Base-by-base conservation (phyloP, 2,888 invertebrate genomes). In the Melanostoma scalare region DNA sequence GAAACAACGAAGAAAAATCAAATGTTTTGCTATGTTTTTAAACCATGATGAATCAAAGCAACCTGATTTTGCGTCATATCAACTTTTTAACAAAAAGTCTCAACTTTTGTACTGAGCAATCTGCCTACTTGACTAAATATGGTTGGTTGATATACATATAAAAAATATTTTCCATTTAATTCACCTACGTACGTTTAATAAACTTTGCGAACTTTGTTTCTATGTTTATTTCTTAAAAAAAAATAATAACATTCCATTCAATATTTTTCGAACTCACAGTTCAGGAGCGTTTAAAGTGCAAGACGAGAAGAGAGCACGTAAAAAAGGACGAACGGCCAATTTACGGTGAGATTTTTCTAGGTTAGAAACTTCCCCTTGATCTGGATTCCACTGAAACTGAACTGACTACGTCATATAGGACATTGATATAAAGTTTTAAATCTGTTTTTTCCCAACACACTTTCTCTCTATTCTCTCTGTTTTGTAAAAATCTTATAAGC, bases 331-430 rank as follows among this genome's bases (percentile, higher is more conserved):
- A 75, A 65, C 42, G 33, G 60, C 52, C 63, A 58, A 68, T 73
- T 73, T 68, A 79, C 75, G 68, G 72, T 80, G 61, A 77, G 79
- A 56, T 75, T 79, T 86, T 86, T 86, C 85, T 74, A 87, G 86
- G 87, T 87, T 86, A 85, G 76, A 85, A 85, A 79, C 75, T 75
- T 82, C 82, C 81, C 85, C 81, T 78, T 86, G 77, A 78, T 81
- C 78, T 74, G 82, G 61, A 78, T 75, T 76, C 53, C 61, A 76
- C 65, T 20, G 20, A 20, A 20, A 63, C 38, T 38, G 48, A 63
- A 63, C n/a, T 69, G 75, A 81, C 67, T 85, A 85, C 86, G 85
- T 81, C 73, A 81, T 77, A 69, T 72, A 86, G 85, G 74, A 78
- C 81, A 81, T 72, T 75, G 81, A 63, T 77, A 78, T 48, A 78